A percentile compares a stretch with the other conserved stretches of the same genome.
Conservation (phyloP, 2,797 vertebrate species). For the Podarcis siculus region DNA sequence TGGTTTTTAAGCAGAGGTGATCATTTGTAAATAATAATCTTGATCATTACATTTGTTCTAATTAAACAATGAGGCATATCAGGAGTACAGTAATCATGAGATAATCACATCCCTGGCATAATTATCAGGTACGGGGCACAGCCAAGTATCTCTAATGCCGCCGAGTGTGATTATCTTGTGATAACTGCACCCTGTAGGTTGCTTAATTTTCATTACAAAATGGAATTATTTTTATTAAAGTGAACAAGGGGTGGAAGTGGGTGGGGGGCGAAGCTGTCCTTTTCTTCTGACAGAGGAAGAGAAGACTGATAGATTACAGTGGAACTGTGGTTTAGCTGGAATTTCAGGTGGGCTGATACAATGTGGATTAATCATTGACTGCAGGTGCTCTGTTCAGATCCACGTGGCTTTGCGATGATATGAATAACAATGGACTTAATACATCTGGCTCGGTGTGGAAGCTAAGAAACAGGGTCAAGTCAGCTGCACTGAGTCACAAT, state of each 20-base stretch:
- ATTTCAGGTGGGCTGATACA: not conserved
- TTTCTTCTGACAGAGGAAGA: conserved; percentile 6
- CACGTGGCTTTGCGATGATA: not conserved
- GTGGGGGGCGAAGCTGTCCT: not conserved
- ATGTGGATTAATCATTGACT: not conserved
- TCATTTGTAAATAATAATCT: conserved; percentile 74
- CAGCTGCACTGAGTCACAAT: not conserved
- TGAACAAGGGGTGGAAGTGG: conserved; percentile 28
- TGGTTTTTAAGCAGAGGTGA: conserved; percentile 63
- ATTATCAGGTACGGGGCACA: conserved; percentile 68
- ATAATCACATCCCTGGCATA: conserved; percentile 73
- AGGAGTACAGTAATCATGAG: conserved; percentile 69
- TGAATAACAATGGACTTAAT: conserved; percentile 31
- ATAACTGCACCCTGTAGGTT: conserved; percentile 65
- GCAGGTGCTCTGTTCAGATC: not conserved
- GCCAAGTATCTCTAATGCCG: conserved; percentile 70
- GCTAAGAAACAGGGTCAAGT: not conserved
- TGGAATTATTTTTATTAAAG: conserved; percentile 59
- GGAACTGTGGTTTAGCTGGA: conserved; percentile 4
- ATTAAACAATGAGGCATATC: conserved; percentile 77
- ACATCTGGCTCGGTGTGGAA: not conserved
- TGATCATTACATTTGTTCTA: conserved; percentile 74
- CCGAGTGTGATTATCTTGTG: conserved; percentile 67
- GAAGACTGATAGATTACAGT: conserved; percentile 18
- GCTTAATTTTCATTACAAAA: conserved; percentile 69